These are phyloP conservation scores for Dicentrarchus labrax DNA, from an alignment of 2,113 vertebrate genomes.

Conservation along the genomic window DNA sequence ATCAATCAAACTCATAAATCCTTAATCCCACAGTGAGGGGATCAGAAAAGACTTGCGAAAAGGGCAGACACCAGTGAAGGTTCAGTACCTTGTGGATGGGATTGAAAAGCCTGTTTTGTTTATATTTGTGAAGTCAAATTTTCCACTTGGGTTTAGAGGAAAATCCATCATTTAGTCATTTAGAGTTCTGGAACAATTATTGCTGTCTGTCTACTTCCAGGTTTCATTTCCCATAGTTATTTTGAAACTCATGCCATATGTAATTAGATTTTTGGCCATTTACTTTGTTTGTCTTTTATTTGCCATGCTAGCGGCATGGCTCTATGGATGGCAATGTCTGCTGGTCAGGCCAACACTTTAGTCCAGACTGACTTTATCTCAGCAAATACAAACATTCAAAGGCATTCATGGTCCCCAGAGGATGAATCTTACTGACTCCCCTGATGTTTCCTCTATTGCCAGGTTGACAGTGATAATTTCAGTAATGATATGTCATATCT, in stretches of 20 bases:
- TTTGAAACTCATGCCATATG: slow-evolving; percentile 11
- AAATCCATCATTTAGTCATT: slow-evolving; percentile 28
- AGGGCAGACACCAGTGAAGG: slow-evolving; percentile 39
- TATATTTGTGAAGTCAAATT: slow-evolving; percentile 29
- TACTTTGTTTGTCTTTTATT: slow-evolving; percentile 21
- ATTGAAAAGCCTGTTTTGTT: slow-evolving; percentile 50
- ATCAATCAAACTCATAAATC: slow-evolving; percentile 67
- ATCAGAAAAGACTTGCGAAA: slow-evolving; percentile 58
- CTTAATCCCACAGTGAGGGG: slow-evolving; percentile 51
- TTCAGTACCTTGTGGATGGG: slow-evolving; percentile 5
- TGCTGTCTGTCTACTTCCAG: background rate
- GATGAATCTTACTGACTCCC: background rate
- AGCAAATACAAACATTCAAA: background rate
- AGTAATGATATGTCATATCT: too few species aligned
- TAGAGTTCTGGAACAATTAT: slow-evolving; percentile 5
- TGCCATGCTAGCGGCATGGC: background rate
- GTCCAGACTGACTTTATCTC: background rate
- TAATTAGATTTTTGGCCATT: slow-evolving; percentile 18
- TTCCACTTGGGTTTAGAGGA: slow-evolving; percentile 48
- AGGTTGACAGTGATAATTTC: too few species aligned
- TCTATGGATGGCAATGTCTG: background rate
- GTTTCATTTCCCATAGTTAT: background rate
- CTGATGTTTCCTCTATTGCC: background rate
- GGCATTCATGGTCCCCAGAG: background rate
- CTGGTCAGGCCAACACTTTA: background rate